Base-by-base conservation (phyloP, 2,797 vertebrate genomes). In the Forpus xanthops region DNA sequence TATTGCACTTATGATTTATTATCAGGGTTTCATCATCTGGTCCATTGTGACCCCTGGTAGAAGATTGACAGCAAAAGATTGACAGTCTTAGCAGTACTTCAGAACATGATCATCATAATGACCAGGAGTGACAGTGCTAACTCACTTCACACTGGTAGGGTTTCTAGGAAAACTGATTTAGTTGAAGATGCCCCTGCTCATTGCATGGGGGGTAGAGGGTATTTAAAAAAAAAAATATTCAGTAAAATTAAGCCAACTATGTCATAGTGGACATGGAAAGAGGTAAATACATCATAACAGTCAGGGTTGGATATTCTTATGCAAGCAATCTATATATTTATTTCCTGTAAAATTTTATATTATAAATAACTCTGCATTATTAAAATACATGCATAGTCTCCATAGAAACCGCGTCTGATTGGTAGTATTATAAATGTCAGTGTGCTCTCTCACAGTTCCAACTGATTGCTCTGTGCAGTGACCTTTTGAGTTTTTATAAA, bases 401-500 rank as follows among this genome's bases (percentile, higher is more conserved):
- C 66, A 76, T 44, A 77, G 84, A 53, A 95, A 87, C 58, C 47
- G 28, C 30, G 17, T 55, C 44, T 77, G 28, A 4, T 93, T 70
- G 12, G 17, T 9, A 73, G 16, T 64, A 64, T 85, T 76, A 65
- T 49, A 92, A 92, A 95, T 87, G 47, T 78, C 58, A 74, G 1
- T 31, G 33, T 3, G 1, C 80, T 89, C 27, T 79, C 41, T 55
- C 56, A 72, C 41, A 79, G 53, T 50, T 77, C 50, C 53, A 94
- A 6, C 11, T 93, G 73, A 80, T 73, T 86, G 61, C 39, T 83
- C 13, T 20, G 41, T 64, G 84, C 49, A 68, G 44, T 65, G 86
- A 85, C 61, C 89, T 94, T 85, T 42, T 33, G 20, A 42, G 15
- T 28, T 92, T 89, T 87, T 89, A 67, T 70, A 81, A 66, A 92